Conservation (phyloP, 2,797 vertebrate species). For the Ptychadena robeensis region DNA sequence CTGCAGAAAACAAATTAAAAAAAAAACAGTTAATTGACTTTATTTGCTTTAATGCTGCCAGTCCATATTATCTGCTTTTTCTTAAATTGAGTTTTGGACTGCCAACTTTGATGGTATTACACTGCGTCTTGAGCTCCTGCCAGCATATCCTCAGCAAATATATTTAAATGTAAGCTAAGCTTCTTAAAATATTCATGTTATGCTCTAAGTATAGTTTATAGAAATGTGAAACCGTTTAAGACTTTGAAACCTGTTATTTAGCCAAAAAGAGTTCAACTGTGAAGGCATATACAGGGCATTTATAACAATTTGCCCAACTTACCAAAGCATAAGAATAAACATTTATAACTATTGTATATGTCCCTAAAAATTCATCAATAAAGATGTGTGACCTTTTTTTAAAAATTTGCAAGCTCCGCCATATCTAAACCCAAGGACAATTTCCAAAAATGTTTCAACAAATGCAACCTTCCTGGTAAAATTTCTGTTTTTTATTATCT, state of each 20-base stretch:
- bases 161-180: constrained; percentile 91
- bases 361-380: background rate
- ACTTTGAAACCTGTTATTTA: constrained; percentile 76
- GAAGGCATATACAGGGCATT: constrained; percentile 69
- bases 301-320: constrained; percentile 2
- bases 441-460: too few relatives aligned
- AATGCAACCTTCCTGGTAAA: too few relatives aligned
- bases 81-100: constrained; percentile 84
- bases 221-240: constrained; percentile 84
- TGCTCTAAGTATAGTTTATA: constrained; percentile 85
- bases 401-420: constrained; percentile 2
- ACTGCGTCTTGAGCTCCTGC: constrained; percentile 81
- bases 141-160: constrained; percentile 85
- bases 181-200: constrained; percentile 92
- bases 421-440: too few relatives aligned
- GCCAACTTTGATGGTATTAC: constrained; percentile 83
- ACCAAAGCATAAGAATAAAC: background rate
- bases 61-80: constrained; percentile 81
- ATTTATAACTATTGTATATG: background rate
- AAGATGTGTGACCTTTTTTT: background rate
- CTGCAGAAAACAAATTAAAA: constrained; percentile 78
- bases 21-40: constrained; percentile 82
- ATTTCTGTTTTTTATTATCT: too few relatives aligned
- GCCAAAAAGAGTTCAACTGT: constrained; percentile 78
- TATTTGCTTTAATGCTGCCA: constrained; percentile 84